Conservation (phyloP, 2,888 invertebrate genomes). For the Nasonovia ribisnigri region DNA sequence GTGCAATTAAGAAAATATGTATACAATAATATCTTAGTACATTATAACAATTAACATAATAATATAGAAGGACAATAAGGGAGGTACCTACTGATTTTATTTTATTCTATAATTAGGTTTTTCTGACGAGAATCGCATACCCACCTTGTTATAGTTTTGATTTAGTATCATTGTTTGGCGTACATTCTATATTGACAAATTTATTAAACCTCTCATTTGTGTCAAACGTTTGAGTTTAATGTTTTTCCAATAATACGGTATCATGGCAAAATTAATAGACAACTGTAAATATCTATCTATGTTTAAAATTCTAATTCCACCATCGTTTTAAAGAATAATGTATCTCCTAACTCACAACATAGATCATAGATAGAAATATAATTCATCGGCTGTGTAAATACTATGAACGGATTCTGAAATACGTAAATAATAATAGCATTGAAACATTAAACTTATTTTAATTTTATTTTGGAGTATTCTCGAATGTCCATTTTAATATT, state of each 20-base stretch:
- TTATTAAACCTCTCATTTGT: background rate
- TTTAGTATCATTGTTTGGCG: background rate
- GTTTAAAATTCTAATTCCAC: background rate
- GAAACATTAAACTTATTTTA: background rate
- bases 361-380: background rate
- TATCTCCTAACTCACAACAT: background rate
- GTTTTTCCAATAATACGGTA: background rate
- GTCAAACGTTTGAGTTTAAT: background rate
- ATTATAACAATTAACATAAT: conserved; percentile 12
- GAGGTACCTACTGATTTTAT: background rate
- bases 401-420: background rate
- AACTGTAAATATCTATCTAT: background rate
- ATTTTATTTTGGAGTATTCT: background rate
- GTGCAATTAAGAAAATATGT: conserved; percentile 40
- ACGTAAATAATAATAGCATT: background rate
- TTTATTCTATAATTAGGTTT: background rate
- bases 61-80: background rate
- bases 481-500: background rate
- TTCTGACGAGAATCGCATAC: background rate
- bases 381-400: background rate
- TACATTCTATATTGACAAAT: background rate
- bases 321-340: background rate
- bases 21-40: background rate
- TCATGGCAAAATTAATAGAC: background rate
- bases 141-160: background rate